phyloP scores from a whole-genome alignment of 2,113 vertebrate species.

The Lasiurus cinereus region DNA sequence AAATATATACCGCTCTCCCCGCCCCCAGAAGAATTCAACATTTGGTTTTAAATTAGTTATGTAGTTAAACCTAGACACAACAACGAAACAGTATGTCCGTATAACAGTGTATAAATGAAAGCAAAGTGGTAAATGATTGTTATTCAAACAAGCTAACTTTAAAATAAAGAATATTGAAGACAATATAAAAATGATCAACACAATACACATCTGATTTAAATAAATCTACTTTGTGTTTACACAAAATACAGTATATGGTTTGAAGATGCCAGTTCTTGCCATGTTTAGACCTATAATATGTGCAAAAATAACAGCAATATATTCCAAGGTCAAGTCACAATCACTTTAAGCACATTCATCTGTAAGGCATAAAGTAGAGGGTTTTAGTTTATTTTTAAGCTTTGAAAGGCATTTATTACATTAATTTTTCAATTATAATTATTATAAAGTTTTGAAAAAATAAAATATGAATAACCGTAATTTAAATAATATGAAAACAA shows the following conservation, averaged over 20 bases:
- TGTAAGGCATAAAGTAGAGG: slow-evolving; percentile 65
- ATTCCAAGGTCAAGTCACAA: slow-evolving; percentile 75
- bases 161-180: slow-evolving; percentile 41
- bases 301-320: slow-evolving; percentile 73
- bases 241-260: slow-evolving; percentile 52
- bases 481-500: background rate
- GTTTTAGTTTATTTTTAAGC: slow-evolving; percentile 51
- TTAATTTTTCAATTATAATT: background rate
- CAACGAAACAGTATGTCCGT: background rate
- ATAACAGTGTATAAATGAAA: background rate
- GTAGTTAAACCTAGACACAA: background rate
- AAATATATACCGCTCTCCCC: background rate
- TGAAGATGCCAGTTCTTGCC: slow-evolving; percentile 72
- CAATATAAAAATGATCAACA: slow-evolving; percentile 53
- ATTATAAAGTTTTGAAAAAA: background rate
- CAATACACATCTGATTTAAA: slow-evolving; percentile 75
- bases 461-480: background rate
- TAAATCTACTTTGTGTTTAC: slow-evolving; percentile 63
- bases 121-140: background rate
- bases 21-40: background rate
- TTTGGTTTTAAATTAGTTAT: slow-evolving; percentile 39
- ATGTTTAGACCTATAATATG: slow-evolving; percentile 73
- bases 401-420: background rate
- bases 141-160: background rate
- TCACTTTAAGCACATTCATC: slow-evolving; percentile 70